phyloP scores from a whole-genome alignment of 2,888 invertebrate species.

The Lepidochitona cinerea region DNA sequence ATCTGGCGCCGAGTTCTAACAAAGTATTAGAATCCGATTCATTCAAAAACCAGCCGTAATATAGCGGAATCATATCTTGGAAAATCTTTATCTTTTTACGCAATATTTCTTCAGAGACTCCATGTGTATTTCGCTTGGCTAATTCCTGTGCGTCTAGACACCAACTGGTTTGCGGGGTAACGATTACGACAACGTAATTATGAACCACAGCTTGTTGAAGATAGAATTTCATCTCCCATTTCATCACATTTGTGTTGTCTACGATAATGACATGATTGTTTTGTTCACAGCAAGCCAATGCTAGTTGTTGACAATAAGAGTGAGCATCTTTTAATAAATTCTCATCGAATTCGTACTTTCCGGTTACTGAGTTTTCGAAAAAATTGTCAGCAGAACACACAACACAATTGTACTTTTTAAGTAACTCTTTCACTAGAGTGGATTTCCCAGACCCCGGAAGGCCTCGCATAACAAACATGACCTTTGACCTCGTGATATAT shows the following conservation, averaged over 20 bases:
- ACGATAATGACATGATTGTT: slow-evolving; percentile 57
- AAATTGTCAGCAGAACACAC: slow-evolving; percentile 69
- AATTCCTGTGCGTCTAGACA: slow-evolving; percentile 56
- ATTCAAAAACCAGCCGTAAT: slow-evolving; percentile 66
- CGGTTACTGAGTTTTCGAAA: slow-evolving; percentile 52
- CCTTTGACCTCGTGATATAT: slow-evolving; percentile 42
- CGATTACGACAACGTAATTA: slow-evolving; percentile 62
- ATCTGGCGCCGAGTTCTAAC: not conserved
- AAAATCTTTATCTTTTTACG: slow-evolving; percentile 38
- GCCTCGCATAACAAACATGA: slow-evolving; percentile 70
- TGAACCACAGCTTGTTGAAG: slow-evolving; percentile 50
- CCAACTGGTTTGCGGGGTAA: slow-evolving; percentile 69
- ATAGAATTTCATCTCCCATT: slow-evolving; percentile 67
- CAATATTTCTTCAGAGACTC: slow-evolving; percentile 47
- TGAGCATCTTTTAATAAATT: slow-evolving; percentile 63
- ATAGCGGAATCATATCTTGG: slow-evolving; percentile 55
- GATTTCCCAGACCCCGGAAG: slow-evolving; percentile 70
- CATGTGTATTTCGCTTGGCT: slow-evolving; percentile 53
- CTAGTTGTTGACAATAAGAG: slow-evolving; percentile 55
- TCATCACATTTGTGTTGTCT: slow-evolving; percentile 69
- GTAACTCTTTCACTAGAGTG: slow-evolving; percentile 55
- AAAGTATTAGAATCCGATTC: slow-evolving; percentile 39
- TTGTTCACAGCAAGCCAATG: slow-evolving; percentile 48
- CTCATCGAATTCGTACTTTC: slow-evolving; percentile 52
- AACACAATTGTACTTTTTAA: slow-evolving; percentile 44